Conservation (phyloP, 2,113 vertebrate species). For the Perccottus glenii region DNA sequence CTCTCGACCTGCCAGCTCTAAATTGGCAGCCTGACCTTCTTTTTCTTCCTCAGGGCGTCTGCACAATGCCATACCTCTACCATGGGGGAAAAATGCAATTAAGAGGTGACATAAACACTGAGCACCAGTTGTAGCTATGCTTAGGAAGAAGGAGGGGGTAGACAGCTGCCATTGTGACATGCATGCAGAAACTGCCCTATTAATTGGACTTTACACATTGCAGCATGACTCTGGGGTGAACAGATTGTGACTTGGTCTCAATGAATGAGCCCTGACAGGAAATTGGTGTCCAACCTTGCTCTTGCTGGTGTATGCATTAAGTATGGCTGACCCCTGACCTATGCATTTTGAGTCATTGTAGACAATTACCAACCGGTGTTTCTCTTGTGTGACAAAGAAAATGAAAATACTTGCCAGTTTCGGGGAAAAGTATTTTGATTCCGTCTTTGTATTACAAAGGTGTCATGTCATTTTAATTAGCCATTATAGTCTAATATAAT, state of each 20-base stretch:
- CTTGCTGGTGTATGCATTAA: constrained; percentile 33
- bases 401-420: too few relatives aligned
- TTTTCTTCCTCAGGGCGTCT: constrained; percentile 71
- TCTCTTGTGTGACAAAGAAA: constrained; percentile 14
- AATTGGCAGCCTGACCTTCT: constrained; percentile 80
- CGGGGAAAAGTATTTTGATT: too few relatives aligned
- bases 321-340: constrained; percentile 44
- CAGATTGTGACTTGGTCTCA: constrained; percentile 31
- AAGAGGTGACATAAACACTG: constrained; percentile 80
- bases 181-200: constrained; percentile 60
- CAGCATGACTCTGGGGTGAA: constrained; percentile 57
- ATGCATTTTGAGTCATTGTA: constrained; percentile 48
- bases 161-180: constrained; percentile 64
- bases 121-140: constrained; percentile 69
- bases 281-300: constrained; percentile 47
- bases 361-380: constrained; percentile 41
- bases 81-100: constrained; percentile 73
- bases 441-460: constrained; percentile 26
- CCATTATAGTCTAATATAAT: constrained; percentile 18
- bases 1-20: constrained; percentile 73
- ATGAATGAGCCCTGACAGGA: constrained; percentile 53
- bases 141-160: constrained; percentile 49
- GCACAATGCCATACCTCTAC: constrained; percentile 72
- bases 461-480: constrained; percentile 33
- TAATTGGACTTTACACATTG: constrained; percentile 68